phyloP scores from a whole-genome alignment of 2,888 invertebrate genomes.

The Dasypolia templi region DNA sequence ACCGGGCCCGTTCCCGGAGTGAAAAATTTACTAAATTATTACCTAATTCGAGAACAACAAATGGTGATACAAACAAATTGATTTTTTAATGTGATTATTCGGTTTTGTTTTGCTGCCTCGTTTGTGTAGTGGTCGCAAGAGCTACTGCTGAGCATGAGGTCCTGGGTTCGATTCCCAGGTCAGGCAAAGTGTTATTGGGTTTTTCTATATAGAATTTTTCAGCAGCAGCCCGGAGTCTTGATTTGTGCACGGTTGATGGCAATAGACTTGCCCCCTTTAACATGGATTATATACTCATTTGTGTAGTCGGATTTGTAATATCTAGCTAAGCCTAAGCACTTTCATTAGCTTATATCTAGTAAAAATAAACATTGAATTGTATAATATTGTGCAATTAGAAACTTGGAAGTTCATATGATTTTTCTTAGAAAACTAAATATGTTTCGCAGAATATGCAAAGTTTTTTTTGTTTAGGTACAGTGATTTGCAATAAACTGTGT shows the following conservation, averaged over 20 bases:
- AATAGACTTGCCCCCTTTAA: too few relatives aligned
- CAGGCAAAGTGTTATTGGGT: too few relatives aligned
- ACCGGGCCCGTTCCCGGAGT: not conserved
- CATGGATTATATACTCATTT: too few relatives aligned
- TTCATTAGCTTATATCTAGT: not conserved
- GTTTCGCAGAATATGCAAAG: not conserved
- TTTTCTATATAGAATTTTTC: too few relatives aligned
- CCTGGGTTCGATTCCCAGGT: too few relatives aligned
- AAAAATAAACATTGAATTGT: not conserved
- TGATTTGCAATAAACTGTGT: not conserved
- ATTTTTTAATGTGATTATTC: not conserved
- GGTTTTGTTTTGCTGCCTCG: too few relatives aligned
- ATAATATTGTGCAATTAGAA: not conserved
- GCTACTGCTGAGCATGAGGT: too few relatives aligned
- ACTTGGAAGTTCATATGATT: not conserved
- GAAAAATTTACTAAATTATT: not conserved
- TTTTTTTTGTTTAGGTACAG: not conserved
- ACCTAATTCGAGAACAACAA: not conserved
- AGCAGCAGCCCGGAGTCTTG: too few relatives aligned
- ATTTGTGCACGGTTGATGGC: too few relatives aligned
- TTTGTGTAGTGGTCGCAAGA: too few relatives aligned
- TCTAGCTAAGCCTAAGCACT: not conserved
- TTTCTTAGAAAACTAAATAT: not conserved
- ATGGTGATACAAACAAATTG: not conserved
- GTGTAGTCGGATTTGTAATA: too few relatives aligned